phyloP scores from a whole-genome alignment of 2,113 vertebrate genomes.

The Chlamydotis undulata region DNA sequence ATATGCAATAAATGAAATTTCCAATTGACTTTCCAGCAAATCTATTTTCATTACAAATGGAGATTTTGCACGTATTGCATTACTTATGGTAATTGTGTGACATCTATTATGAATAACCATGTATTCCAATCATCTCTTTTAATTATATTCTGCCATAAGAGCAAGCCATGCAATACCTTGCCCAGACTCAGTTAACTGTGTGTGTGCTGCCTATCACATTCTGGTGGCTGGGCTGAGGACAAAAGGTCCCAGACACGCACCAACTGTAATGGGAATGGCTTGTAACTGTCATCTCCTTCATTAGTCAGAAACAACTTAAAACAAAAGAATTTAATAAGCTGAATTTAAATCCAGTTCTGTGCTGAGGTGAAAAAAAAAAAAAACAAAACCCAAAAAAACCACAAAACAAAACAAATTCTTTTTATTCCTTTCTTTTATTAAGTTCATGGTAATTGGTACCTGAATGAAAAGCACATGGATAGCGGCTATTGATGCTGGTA shows the following conservation, averaged over 20 bases:
- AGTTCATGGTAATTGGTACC: neutral
- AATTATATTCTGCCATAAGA: slow-evolving; percentile 70
- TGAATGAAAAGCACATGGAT: neutral
- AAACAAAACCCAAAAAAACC: neutral
- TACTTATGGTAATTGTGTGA: slow-evolving; percentile 75
- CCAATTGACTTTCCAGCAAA: slow-evolving; percentile 73
- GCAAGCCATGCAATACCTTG: slow-evolving; percentile 43
- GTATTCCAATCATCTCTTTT: slow-evolving; percentile 74
- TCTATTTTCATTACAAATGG: slow-evolving; percentile 76
- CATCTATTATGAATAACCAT: slow-evolving; percentile 78
- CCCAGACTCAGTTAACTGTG: slow-evolving; percentile 22
- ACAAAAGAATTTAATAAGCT: neutral
- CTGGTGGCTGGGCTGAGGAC: neutral
- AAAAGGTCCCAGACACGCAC: slow-evolving; percentile 25
- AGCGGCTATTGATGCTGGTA: neutral
- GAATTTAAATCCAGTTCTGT: neutral
- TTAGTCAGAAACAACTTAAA: neutral
- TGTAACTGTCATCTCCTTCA: neutral
- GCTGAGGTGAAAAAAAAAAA: neutral
- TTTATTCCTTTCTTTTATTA: neutral
- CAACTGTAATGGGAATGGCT: neutral
- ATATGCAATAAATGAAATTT: slow-evolving; percentile 75
- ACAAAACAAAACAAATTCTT: neutral
- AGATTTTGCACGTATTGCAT: slow-evolving; percentile 72
- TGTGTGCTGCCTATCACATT: neutral